These are phyloP conservation scores for Penaeus chinensis DNA, from an alignment of 1,140 invertebrate genomes.

Conservation along the genomic window DNA sequence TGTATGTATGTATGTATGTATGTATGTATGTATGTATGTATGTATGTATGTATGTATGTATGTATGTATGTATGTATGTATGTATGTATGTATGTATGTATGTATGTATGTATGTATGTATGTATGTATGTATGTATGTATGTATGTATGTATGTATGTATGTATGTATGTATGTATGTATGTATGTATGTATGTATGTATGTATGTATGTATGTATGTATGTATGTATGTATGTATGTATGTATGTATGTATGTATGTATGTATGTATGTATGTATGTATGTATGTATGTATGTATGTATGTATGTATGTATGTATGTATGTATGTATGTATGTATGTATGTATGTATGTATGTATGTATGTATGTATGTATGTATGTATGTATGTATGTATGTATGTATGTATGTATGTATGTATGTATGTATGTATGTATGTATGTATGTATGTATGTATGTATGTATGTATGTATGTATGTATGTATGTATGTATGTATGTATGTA, in stretches of 20 bases:
- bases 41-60: background rate
- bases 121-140: no score
- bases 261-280: background rate
- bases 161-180: no score
- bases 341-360: background rate
- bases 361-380: background rate
- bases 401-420: no score
- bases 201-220: constrained; percentile 10
- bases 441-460: background rate
- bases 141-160: no score
- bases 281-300: background rate
- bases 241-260: background rate
- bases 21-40: background rate
- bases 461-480: background rate
- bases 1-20: background rate
- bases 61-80: no score
- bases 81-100: no score
- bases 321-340: constrained; percentile 10
- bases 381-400: background rate
- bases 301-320: constrained; percentile 2
- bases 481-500: background rate
- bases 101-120: no score
- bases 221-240: background rate
- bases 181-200: constrained; percentile 1
- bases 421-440: background rate